Base-by-base conservation (phyloP, 2,888 invertebrate genomes). In the Mycalesis mineus region DNA sequence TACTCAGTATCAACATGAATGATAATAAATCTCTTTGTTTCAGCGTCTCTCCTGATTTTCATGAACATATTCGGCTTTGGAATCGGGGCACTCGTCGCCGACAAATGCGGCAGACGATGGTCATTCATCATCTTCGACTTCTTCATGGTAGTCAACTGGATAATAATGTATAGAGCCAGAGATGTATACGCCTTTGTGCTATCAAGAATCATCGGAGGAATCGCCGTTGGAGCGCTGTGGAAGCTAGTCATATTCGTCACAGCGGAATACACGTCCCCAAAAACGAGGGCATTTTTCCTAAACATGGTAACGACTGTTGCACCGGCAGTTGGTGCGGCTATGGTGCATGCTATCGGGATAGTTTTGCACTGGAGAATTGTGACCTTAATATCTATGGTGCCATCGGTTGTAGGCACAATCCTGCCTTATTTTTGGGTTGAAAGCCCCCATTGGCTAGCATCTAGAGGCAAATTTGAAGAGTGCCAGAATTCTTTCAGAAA, bases 321-420 rank as follows among this genome's bases (percentile, higher is more conserved):
- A 8, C 60, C 66, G 9, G 56, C 61, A 0, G 1, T 64, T 0
- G 72, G 70, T 0, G 61, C 59, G 0, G 55, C 62, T 5, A 14
- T 66, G 4, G 68, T 65, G 1, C 68, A 71, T 49, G 44, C 68
- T n/a, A 29, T 70, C 0, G 62, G 67, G 6, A 64, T 66, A 7
- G 31, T 65, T 0, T 53, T 70, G 13, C 62, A 68, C 28, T 74
- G 73, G 72, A 60, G 70, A 52, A 62, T 51, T 2, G 68, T 68
- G 1, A 68, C 68, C 0, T 50, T 70, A 1, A 36, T 72, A 4
- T 71, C 66, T 3, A 45, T 70, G 0, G 58, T 68, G 11, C 70
- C 72, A 0, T 48, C 68, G 2, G 47, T 47, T 5, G 14, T 69
- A 0, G 58, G 70, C 0, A 60, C 63, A 28, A 7, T 70, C 5